Evolutionary conservation across 2,888 invertebrate species (phyloP).

Genomic region (Ceratothoa steindachneri): DNA sequence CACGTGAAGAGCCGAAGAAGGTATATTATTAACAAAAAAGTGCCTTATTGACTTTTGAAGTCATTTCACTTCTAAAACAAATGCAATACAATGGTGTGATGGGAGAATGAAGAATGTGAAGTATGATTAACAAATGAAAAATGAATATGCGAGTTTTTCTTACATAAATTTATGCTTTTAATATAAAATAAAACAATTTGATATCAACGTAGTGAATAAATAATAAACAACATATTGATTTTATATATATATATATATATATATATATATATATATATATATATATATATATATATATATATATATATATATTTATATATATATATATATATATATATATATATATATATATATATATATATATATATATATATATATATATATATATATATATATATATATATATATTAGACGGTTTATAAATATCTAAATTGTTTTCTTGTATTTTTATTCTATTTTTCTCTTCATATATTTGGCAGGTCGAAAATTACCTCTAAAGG

Average conservation of each 20-base stretch:
- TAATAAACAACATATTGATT: not conserved
- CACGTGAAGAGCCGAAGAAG: no score
- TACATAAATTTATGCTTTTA: not conserved
- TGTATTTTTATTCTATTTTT: not conserved
- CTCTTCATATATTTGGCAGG: not conserved
- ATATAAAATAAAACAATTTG: not conserved
- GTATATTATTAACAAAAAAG: no score
- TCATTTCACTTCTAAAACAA: no score
- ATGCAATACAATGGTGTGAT: no score
- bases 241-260: conserved; percentile 20
- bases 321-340: conserved; percentile 24
- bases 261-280: conserved; percentile 13
- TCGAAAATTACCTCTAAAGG: no score
- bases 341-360: conserved; percentile 29
- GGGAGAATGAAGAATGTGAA: not conserved
- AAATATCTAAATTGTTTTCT: conserved; percentile 4
- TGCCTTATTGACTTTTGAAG: no score
- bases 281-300: conserved; percentile 1
- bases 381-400: conserved; percentile 28
- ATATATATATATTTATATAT: conserved; percentile 20
- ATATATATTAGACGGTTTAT: conserved; percentile 17
- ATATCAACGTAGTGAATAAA: not conserved
- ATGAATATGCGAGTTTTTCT: not conserved
- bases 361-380: conserved; percentile 28
- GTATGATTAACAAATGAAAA: not conserved